These are phyloP conservation scores for Andrena praecox DNA, from an alignment of 2,888 invertebrate species.

Conservation along the genomic window DNA sequence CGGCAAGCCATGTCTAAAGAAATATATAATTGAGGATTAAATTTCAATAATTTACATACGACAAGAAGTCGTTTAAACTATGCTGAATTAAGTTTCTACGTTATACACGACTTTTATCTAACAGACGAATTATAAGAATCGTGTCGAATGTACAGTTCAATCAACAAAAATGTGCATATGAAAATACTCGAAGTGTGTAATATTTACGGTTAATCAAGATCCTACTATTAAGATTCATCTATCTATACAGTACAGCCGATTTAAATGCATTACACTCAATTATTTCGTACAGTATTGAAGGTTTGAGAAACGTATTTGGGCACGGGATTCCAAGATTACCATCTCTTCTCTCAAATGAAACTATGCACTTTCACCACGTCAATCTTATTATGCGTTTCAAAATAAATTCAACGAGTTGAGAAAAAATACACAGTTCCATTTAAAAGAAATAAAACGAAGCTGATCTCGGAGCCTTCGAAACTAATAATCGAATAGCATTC, in stretches of 20 bases:
- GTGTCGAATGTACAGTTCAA: constrained; percentile 28
- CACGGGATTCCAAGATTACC: not conserved
- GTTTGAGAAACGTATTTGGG: constrained; percentile 3
- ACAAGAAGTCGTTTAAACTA: not conserved
- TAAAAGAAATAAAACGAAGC: not conserved
- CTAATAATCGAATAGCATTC: not conserved
- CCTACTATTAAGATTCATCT: constrained; percentile 54
- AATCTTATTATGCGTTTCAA: constrained; percentile 12
- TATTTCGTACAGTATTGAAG: constrained; percentile 5
- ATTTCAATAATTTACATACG: not conserved
- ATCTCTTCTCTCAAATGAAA: constrained; percentile 2
- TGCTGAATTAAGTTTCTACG: not conserved
- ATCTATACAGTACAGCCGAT: constrained; percentile 50
- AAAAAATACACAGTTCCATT: not conserved
- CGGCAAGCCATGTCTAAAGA: not conserved
- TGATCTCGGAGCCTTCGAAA: not conserved
- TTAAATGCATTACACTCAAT: constrained; percentile 31
- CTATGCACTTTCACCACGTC: not conserved
- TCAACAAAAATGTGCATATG: constrained; percentile 40
- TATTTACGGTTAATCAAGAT: constrained; percentile 49
- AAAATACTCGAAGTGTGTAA: constrained; percentile 32
- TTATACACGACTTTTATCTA: not conserved
- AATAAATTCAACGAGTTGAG: not conserved
- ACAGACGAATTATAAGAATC: not conserved
- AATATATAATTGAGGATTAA: constrained; percentile 2